Base-by-base conservation (phyloP, 2,888 invertebrate species). In the Deilephila porcellus region DNA sequence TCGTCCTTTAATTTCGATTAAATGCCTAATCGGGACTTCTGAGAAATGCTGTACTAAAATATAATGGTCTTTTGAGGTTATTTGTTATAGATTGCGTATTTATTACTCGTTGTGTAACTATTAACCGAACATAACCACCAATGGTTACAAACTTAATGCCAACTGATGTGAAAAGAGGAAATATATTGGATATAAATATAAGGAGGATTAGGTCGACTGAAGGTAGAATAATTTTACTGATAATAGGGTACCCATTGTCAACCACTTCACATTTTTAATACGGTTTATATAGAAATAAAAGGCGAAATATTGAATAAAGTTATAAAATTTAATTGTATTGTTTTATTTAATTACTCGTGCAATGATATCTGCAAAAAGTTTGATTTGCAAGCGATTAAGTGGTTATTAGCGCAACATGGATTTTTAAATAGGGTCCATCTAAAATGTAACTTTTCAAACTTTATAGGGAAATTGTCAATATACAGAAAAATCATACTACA, bases 241-340 rank as follows among this genome's bases (percentile, higher is more conserved):
- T 78, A 77, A 71, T 82, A 80, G 77, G 79, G 70, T 67, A 67
- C 45, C 45, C 67, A 67, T 52, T 67, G 67, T 52, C 25, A 67
- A 45, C 67, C 45, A 76, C 76, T 75, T 77, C 79, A 87, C 86
- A 86, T 84, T 87, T 93, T 92, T 91, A 91, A 93, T 91, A 91
- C 90, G 93, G 93, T 93, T 91, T 93, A 92, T 92, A 93, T 93
- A 93, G 92, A 92, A 85, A 89, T 92, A 87, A 92, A 93, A 93
- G 92, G 92, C 91, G 92, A 90, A 89, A 85, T 89, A 91, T 92
- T 91, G 90, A 86, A 92, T 93, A 93, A 93, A 93, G 90, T 91
- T 91, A 91, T 91, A 90, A 91, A 84, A 89, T 91, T 91, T 89
- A 91, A 78, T 76, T 74, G 74, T 79, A 80, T 83, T 82, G 81